Evolutionary conservation across 2,113 vertebrate species (phyloP).

Genomic region (Haplochromis burtoni): DNA sequence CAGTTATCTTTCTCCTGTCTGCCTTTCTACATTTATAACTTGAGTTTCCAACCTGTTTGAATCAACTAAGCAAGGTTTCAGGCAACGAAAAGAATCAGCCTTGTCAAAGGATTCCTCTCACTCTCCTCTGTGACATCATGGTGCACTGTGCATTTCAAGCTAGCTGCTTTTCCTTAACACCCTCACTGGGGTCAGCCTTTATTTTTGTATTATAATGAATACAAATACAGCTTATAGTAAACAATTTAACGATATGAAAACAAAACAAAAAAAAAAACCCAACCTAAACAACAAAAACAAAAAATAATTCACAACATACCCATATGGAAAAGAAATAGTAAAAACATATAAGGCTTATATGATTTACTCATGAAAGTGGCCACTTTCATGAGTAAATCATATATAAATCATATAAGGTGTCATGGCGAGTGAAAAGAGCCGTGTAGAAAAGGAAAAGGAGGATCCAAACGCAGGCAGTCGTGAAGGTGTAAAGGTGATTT

Average conservation of each 20-base stretch:
- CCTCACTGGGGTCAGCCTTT: neutral
- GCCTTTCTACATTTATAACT: neutral
- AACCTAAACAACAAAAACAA: neutral
- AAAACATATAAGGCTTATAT: too few relatives aligned
- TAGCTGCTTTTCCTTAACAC: neutral
- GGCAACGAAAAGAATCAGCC: slow-evolving; percentile 1
- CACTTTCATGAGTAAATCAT: too few relatives aligned
- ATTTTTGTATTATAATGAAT: neutral
- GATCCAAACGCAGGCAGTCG: too few relatives aligned
- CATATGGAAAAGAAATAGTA: too few relatives aligned
- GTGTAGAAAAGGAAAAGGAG: too few relatives aligned
- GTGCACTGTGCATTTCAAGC: neutral
- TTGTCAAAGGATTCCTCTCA: neutral
- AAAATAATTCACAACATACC: neutral
- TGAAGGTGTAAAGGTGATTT: too few relatives aligned
- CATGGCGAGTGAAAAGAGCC: too few relatives aligned
- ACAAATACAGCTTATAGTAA: neutral
- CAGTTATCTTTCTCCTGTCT: neutral
- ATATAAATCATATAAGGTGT: too few relatives aligned
- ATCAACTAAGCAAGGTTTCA: neutral
- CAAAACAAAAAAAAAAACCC: accelerated
- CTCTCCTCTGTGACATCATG: neutral
- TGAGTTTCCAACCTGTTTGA: neutral
- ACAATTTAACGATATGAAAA: neutral
- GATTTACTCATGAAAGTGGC: too few relatives aligned